Conservation (phyloP, 2,113 vertebrate genomes). For the Microtus ochrogaster region DNA sequence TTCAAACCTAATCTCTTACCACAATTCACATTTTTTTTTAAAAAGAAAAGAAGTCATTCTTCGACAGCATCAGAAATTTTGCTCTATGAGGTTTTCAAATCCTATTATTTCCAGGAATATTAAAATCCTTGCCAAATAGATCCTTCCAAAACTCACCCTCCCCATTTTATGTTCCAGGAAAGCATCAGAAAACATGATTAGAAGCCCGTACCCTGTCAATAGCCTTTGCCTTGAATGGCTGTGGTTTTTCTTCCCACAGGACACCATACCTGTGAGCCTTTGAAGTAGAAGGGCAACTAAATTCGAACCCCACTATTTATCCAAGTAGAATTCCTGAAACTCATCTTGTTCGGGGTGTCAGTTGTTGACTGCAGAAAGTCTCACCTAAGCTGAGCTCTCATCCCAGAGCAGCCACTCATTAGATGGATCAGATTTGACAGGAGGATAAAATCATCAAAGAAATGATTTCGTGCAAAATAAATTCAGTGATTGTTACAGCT, state of each 20-base stretch:
- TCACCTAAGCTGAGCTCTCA: neutral
- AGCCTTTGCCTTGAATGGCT: neutral
- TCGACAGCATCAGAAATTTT: neutral
- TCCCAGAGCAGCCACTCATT: neutral
- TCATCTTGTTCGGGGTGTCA: neutral
- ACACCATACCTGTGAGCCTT: neutral
- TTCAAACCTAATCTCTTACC: neutral
- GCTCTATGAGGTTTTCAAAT: neutral
- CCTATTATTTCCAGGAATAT: neutral
- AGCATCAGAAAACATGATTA: neutral
- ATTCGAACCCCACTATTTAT: neutral
- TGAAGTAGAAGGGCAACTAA: neutral
- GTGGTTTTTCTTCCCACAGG: neutral
- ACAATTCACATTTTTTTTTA: neutral
- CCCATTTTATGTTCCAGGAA: neutral
- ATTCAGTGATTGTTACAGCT: slow-evolving; percentile 2
- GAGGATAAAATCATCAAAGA: neutral
- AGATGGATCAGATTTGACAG: neutral
- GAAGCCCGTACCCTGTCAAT: neutral
- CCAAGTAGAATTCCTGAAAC: neutral
- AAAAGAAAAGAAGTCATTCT: neutral
- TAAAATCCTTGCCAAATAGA: neutral
- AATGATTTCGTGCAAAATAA: slow-evolving; percentile 17
- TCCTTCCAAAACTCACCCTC: neutral
- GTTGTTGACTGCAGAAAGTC: neutral